Evolutionary conservation across 2,888 invertebrate species (phyloP), one percentile per base, ranked within the genome.

Genomic region (Automeris io): DNA sequence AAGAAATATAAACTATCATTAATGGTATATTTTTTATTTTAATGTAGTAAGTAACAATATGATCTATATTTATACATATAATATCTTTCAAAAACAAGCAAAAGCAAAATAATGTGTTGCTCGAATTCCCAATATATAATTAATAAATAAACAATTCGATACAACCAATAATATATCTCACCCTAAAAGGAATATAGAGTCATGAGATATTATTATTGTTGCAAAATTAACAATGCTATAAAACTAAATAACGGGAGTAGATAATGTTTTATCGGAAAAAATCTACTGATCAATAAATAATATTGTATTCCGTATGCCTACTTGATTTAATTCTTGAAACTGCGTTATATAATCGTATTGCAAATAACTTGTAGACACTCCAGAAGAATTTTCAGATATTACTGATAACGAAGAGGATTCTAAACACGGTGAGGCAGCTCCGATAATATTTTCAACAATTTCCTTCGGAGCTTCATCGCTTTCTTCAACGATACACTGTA

Each of bases 261-360:
- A 69, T 32, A 40, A 38, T 35, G 50, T 43, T 25, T 40, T 37
- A 19, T 40, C 36, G 37, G 40, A 37, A 13, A 40, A 36, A 37
- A 37, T 93, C 90, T 63, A 94, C 93, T 93, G 93, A 94, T 88
- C 92, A 93, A 42, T 92, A 90, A 53, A 94, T 93, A 39, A 91
- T 92, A 56, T 96, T 95, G 16, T 96, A 87, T 6, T 96, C 95
- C 95, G 49, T 95, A 94, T 64, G 95, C 95, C 93, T 78, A 93
- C 91, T 11, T 93, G 90, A 48, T 90, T 92, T 43, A 85, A 78
- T 37, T 79, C 70, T 25, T 74, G 65, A 1, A 77, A 66, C 54
- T 65, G 62, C 6, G 57, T 45, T 19, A 62, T 56, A 25, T 55
- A 73, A 11, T 64, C 59, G 29, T 63, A 54, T n/a, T 65, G 43